Conservation (phyloP, 1,140 invertebrate species). For the Hycleus cichorii region DNA sequence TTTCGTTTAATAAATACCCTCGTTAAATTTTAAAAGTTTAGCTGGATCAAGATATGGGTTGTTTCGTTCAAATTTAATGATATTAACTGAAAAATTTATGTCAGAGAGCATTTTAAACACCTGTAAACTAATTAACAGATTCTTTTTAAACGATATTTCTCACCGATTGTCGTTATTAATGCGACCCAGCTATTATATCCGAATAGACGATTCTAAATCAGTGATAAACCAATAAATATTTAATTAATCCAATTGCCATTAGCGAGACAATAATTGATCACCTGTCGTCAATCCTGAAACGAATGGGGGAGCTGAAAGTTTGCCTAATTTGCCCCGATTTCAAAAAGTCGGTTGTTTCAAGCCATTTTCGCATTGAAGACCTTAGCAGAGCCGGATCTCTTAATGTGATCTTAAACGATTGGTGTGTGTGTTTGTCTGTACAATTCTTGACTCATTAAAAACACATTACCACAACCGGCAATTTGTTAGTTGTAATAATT, state of each 20-base stretch:
- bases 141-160: conserved; percentile 11
- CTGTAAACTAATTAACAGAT: conserved; percentile 24
- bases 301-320: too few relatives aligned
- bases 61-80: conserved; percentile 17
- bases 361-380: too few relatives aligned
- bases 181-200: neutral
- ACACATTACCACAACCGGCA: conserved; percentile 8
- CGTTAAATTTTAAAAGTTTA: conserved; percentile 7
- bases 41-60: conserved; percentile 18
- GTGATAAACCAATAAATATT: too few relatives aligned
- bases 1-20: conserved; percentile 11
- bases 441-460: conserved; percentile 5
- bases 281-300: too few relatives aligned
- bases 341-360: too few relatives aligned
- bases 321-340: too few relatives aligned
- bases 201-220: too few relatives aligned
- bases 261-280: too few relatives aligned
- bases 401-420: too few relatives aligned
- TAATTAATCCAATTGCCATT: too few relatives aligned
- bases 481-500: conserved; percentile 7
- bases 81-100: conserved; percentile 20
- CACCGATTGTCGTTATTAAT: neutral
- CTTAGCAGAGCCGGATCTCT: too few relatives aligned
- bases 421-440: too few relatives aligned
- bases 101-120: conserved; percentile 14